Evolutionary conservation across 2,797 vertebrate genomes (phyloP).

Genomic region (Xenops minutus): DNA sequence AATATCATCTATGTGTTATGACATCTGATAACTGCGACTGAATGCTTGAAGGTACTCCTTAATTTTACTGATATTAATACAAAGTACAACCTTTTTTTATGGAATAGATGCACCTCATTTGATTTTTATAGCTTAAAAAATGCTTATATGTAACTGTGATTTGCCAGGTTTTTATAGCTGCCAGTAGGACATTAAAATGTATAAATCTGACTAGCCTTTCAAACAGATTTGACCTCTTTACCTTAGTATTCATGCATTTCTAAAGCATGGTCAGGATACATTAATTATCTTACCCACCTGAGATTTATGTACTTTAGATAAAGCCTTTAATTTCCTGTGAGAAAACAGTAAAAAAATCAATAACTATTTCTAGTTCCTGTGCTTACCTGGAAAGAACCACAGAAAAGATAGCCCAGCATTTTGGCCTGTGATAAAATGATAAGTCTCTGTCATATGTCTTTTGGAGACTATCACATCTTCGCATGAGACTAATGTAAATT

Average conservation of each 20-base stretch:
- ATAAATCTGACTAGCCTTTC: not conserved
- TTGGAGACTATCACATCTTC: not conserved
- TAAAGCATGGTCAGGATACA: not conserved
- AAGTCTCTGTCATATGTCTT: not conserved
- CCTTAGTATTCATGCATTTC: not conserved
- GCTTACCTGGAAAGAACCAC: not conserved
- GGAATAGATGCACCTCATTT: not conserved
- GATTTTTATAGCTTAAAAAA: not conserved
- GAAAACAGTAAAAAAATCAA: conserved; percentile 20
- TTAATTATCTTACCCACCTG: not conserved
- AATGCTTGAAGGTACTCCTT: not conserved
- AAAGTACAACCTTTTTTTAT: not conserved
- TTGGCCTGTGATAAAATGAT: not conserved
- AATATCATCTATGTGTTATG: not conserved
- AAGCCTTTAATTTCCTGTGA: conserved; percentile 41
- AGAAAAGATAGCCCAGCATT: not conserved
- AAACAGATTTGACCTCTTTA: not conserved
- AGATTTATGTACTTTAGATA: conserved; percentile 20
- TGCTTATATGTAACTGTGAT: not conserved
- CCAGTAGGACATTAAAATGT: not conserved
- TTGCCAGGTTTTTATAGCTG: not conserved
- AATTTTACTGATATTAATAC: not conserved
- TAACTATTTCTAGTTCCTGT: not conserved
- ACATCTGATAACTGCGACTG: not conserved
- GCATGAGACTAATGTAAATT: not conserved